These are phyloP conservation scores for Periophthalmus magnuspinnatus DNA, from an alignment of 2,797 vertebrate genomes.

Conservation along the genomic window DNA sequence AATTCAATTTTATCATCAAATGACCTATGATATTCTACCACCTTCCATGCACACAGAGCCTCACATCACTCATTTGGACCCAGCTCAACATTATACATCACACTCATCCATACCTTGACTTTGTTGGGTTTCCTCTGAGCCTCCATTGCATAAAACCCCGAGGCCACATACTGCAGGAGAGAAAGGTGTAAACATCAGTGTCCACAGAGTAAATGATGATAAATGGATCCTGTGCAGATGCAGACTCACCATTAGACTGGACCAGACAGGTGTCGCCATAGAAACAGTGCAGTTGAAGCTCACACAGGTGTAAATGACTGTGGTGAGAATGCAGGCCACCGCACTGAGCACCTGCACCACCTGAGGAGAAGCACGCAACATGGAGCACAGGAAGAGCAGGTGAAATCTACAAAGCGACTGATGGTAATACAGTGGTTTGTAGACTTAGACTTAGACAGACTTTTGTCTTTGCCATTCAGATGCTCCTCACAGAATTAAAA, in stretches of 20 bases:
- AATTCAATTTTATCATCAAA: too few relatives aligned
- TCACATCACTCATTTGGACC: too few relatives aligned
- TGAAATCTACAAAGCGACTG: not conserved
- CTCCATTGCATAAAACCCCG: constrained; percentile 65
- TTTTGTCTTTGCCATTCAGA: too few relatives aligned
- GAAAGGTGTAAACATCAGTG: constrained; percentile 17
- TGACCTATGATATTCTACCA: too few relatives aligned
- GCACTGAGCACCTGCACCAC: constrained; percentile 70
- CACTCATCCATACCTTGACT: constrained; percentile 57
- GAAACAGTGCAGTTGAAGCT: constrained; percentile 69
- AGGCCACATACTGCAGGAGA: constrained; percentile 67
- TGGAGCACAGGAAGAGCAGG: not conserved
- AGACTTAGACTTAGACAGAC: too few relatives aligned
- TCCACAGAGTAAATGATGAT: not conserved
- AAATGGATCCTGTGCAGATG: not conserved
- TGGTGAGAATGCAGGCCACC: constrained; percentile 62
- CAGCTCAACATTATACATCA: too few relatives aligned
- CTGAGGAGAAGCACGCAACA: constrained; percentile 39
- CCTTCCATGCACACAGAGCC: too few relatives aligned
- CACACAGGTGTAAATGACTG: constrained; percentile 69
- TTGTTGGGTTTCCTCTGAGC: constrained; percentile 71
- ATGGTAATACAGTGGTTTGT: too few relatives aligned
- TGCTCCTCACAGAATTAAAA: too few relatives aligned
- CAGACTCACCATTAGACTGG: constrained; percentile 68
- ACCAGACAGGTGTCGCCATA: constrained; percentile 71